phyloP scores from a whole-genome alignment of 2,888 invertebrate species.

The Andrena minutula region DNA sequence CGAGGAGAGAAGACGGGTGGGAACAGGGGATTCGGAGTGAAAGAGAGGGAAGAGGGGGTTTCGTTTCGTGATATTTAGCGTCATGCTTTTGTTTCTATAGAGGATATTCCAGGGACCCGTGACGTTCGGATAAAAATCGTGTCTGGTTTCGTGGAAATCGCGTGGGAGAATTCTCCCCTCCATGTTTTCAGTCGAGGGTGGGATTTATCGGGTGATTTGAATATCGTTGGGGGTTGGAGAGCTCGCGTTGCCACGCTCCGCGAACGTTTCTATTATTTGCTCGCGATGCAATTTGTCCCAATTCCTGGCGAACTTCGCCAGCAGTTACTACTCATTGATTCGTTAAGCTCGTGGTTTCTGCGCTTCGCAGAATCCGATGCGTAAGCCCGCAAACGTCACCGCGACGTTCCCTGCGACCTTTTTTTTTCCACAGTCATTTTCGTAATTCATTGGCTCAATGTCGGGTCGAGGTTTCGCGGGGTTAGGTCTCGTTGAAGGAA shows the following conservation, averaged over 20 bases:
- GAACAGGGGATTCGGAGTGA: constrained; percentile 10
- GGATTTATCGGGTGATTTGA: background rate
- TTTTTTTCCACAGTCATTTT: constrained; percentile 45
- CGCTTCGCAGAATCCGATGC: constrained; percentile 42
- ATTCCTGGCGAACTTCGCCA: constrained; percentile 13
- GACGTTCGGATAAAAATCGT: background rate
- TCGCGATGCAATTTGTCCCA: constrained; percentile 8
- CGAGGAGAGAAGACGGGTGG: constrained; percentile 13
- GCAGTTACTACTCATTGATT: constrained; percentile 35
- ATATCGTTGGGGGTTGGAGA: no score
- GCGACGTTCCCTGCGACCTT: background rate
- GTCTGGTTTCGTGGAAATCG: background rate
- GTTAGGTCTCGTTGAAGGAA: constrained; percentile 69
- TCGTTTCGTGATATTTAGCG: constrained; percentile 58
- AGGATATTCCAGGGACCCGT: background rate
- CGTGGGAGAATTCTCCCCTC: background rate
- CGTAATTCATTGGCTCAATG: constrained; percentile 63
- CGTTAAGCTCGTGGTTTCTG: constrained; percentile 31
- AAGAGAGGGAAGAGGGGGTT: constrained; percentile 23
- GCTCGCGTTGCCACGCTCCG: no score
- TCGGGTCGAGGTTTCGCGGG: constrained; percentile 63
- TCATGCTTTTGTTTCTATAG: background rate
- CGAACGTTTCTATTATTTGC: no score
- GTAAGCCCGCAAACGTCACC: constrained; percentile 38
- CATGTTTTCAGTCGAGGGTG: background rate